These are phyloP conservation scores for Melanotaenia pygmaea DNA, from an alignment of 2,797 vertebrate species.

Conservation along the genomic window DNA sequence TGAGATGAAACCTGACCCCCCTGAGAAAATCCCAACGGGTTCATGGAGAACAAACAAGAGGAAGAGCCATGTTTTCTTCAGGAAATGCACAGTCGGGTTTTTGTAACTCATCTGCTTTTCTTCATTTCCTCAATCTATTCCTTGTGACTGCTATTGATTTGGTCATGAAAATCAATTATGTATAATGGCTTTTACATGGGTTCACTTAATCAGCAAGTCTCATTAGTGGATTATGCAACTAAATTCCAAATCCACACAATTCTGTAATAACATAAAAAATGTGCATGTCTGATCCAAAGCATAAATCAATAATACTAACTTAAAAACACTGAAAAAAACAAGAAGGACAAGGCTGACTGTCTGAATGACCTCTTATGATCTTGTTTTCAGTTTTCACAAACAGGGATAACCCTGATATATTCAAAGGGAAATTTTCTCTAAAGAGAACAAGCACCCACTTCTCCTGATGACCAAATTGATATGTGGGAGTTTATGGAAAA, in stretches of 20 bases:
- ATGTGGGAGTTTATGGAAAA: slow-evolving; percentile 77
- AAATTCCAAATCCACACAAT: background rate
- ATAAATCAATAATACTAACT: background rate
- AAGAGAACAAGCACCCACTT: slow-evolving; percentile 68
- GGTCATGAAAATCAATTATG: slow-evolving; percentile 50
- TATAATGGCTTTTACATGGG: slow-evolving; percentile 37
- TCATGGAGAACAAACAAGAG: background rate
- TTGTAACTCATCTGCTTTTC: slow-evolving; percentile 5
- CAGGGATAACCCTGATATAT: slow-evolving; percentile 58
- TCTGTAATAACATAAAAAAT: background rate
- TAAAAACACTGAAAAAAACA: background rate
- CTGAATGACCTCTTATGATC: background rate
- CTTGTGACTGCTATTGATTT: slow-evolving; percentile 46
- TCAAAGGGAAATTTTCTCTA: slow-evolving; percentile 53
- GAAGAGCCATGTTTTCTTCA: background rate
- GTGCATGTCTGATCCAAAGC: background rate
- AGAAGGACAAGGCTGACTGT: background rate
- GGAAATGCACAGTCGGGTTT: slow-evolving; percentile 12
- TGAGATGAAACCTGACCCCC: background rate
- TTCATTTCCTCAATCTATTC: slow-evolving; percentile 21
- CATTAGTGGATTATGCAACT: slow-evolving; percentile 22
- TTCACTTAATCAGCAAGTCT: slow-evolving; percentile 23
- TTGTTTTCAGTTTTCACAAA: slow-evolving; percentile 35
- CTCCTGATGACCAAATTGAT: slow-evolving; percentile 64
- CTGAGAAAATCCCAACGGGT: background rate